These are phyloP conservation scores for Lepidostoma basale DNA, from an alignment of 1,140 invertebrate genomes.

Conservation along the genomic window DNA sequence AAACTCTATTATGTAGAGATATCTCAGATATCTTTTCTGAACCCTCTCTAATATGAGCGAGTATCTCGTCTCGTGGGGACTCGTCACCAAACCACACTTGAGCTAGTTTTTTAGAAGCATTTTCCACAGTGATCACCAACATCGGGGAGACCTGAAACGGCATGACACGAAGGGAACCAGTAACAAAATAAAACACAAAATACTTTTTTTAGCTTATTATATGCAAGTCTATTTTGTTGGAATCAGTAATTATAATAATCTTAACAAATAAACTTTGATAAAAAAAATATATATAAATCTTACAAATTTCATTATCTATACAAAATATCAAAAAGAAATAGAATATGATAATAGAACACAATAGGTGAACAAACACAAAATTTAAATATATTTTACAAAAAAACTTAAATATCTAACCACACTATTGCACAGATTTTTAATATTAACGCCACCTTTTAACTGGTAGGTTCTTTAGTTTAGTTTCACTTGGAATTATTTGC, in stretches of 20 bases:
- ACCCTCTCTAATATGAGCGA: too few species aligned
- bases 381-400: slow-evolving; percentile 17
- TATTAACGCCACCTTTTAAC: too few species aligned
- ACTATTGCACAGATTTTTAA: slow-evolving; percentile 34
- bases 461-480: too few species aligned
- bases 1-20: too few species aligned
- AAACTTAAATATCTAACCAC: slow-evolving; percentile 12
- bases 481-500: too few species aligned
- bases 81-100: too few species aligned
- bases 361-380: slow-evolving; percentile 41
- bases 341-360: slow-evolving; percentile 45
- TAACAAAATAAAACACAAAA: slow-evolving; percentile 37
- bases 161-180: too few species aligned
- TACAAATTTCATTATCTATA: slow-evolving; percentile 35
- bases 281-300: slow-evolving; percentile 40
- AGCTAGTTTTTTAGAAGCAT: too few species aligned
- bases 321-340: slow-evolving; percentile 36
- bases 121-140: too few species aligned
- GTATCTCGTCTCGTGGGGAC: too few species aligned
- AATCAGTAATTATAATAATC: slow-evolving; percentile 36
- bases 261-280: slow-evolving; percentile 44
- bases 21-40: too few species aligned
- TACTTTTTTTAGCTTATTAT: slow-evolving; percentile 42
- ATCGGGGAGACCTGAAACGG: too few species aligned
- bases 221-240: slow-evolving; percentile 37